These are phyloP conservation scores for Pasiphila rectangulata DNA, from an alignment of 2,888 invertebrate species.

Conservation along the genomic window DNA sequence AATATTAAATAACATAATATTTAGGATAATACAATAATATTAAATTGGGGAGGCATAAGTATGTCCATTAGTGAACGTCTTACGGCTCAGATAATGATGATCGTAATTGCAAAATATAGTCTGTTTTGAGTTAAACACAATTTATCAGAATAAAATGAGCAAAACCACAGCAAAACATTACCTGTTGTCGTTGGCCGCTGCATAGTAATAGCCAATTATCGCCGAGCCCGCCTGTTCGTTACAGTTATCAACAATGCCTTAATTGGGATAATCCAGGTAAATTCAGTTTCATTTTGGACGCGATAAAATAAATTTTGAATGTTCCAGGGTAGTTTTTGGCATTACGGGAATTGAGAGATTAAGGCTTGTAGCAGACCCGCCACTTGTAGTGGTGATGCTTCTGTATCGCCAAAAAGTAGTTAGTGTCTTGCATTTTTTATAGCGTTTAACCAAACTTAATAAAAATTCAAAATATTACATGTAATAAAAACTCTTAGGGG, in stretches of 20 bases:
- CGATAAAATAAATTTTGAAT: constrained; percentile 30
- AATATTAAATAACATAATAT: no score
- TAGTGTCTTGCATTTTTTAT: no score
- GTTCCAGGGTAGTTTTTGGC: constrained; percentile 22
- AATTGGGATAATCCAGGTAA: constrained; percentile 34
- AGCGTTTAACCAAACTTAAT: no score
- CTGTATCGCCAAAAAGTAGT: no score
- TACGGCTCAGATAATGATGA: no score
- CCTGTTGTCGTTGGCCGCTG: constrained; percentile 22
- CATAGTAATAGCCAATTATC: constrained; percentile 36
- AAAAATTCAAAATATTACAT: no score
- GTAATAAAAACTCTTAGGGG: no score
- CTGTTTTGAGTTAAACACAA: background rate
- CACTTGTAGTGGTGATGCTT: no score
- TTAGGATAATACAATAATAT: no score
- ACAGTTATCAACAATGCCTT: constrained; percentile 31
- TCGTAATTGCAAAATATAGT: no score
- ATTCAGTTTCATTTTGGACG: constrained; percentile 32
- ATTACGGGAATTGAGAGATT: constrained; percentile 27
- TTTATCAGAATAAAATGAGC: constrained; percentile 2
- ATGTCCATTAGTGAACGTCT: no score
- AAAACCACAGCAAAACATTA: background rate
- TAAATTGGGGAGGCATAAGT: no score
- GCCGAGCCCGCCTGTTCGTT: constrained; percentile 22
- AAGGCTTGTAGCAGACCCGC: constrained; percentile 5